Conservation (phyloP, 2,113 vertebrate species). For the Lasiurus cinereus region DNA sequence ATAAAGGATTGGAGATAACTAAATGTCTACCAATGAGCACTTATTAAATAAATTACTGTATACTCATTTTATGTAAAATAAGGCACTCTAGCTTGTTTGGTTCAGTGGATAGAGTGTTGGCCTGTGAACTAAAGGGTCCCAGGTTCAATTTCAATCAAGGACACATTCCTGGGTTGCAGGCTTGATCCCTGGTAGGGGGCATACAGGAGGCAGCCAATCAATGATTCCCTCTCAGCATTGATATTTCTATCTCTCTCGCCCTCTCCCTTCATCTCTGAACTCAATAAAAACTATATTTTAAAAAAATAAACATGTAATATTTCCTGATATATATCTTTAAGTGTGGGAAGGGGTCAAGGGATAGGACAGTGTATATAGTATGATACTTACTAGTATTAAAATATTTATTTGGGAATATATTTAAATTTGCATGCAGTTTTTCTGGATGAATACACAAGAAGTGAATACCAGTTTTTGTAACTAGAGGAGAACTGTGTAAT, state of each 20-base stretch:
- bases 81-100: background rate
- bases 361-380: background rate
- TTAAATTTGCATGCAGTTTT: background rate
- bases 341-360: background rate
- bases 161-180: too few species aligned
- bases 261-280: too few species aligned
- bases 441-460: constrained; percentile 9
- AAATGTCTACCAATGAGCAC: background rate
- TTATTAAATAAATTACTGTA: background rate
- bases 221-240: too few species aligned
- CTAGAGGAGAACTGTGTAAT: background rate
- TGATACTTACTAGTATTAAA: background rate
- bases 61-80: background rate
- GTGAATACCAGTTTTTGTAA: constrained; percentile 10
- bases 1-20: constrained; percentile 19
- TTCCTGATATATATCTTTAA: background rate
- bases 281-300: too few species aligned
- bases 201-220: too few species aligned
- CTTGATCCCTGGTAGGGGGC: too few species aligned
- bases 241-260: too few species aligned
- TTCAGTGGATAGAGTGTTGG: too few species aligned
- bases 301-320: background rate
- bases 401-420: constrained; percentile 10
- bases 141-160: too few species aligned
- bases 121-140: too few species aligned